phyloP scores from a whole-genome alignment of 2,113 vertebrate species.

The Pyxicephalus adspersus region DNA sequence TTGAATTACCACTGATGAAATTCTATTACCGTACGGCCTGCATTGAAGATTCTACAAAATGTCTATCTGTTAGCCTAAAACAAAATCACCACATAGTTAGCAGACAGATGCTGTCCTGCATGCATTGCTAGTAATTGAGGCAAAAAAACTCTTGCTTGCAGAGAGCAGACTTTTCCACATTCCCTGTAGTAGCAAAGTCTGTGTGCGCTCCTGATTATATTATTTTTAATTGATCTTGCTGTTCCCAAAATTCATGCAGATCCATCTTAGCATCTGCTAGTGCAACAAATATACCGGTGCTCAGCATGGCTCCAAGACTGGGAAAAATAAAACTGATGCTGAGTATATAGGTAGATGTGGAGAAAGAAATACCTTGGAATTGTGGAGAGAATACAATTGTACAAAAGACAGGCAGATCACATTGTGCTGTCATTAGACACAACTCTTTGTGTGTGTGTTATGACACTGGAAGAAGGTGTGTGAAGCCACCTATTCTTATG shows the following conservation, averaged over 20 bases:
- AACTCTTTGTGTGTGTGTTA: neutral
- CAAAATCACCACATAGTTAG: too few relatives aligned
- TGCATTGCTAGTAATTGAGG: neutral
- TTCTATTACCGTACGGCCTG: too few relatives aligned
- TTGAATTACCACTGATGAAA: too few relatives aligned
- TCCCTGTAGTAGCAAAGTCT: neutral
- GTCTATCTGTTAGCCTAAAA: too few relatives aligned
- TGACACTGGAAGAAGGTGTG: neutral
- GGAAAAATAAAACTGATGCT: neutral
- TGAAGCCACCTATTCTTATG: neutral
- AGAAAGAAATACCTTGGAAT: neutral
- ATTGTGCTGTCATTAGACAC: neutral
- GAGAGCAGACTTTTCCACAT: neutral
- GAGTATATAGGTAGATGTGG: neutral
- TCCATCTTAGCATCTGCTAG: conserved; percentile 8
- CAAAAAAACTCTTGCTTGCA: neutral
- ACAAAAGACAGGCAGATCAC: neutral
- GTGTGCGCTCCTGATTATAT: neutral
- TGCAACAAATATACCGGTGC: neutral
- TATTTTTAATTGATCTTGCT: conserved; percentile 3
- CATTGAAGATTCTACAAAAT: too few relatives aligned
- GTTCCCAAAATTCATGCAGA: neutral
- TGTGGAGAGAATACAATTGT: neutral
- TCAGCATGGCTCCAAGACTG: conserved; percentile 1
- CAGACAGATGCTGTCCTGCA: neutral